phyloP scores from a whole-genome alignment of 1,140 invertebrate genomes.

The Rhynchophorus ferrugineus region DNA sequence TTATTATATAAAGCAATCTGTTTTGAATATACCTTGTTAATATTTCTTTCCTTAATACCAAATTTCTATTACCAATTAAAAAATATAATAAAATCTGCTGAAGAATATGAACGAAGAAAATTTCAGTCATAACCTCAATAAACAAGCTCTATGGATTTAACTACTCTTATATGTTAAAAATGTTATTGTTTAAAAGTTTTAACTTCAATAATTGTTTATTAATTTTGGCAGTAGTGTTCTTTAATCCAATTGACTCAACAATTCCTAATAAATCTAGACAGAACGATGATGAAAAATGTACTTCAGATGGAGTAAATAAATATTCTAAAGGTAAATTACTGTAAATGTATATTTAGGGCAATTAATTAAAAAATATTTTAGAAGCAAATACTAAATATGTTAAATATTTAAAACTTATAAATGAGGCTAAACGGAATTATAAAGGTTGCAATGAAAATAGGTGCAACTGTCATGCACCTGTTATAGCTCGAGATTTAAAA shows the following conservation, averaged over 20 bases:
- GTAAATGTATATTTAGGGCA: background rate
- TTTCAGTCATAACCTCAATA: background rate
- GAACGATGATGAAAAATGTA: background rate
- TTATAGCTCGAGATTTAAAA: constrained; percentile 62
- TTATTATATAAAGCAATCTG: no score
- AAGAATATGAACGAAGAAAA: background rate
- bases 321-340: background rate
- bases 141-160: background rate
- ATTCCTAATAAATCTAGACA: background rate
- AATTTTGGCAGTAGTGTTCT: background rate
- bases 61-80: no score
- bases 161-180: background rate
- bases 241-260: background rate
- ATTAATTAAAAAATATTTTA: constrained; percentile 11
- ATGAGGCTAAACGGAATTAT: constrained; percentile 40
- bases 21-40: no score
- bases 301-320: background rate
- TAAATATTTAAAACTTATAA: constrained; percentile 40
- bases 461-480: constrained; percentile 54
- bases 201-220: background rate
- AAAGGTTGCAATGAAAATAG: constrained; percentile 43
- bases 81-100: no score
- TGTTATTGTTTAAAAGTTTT: background rate
- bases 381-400: constrained; percentile 27
- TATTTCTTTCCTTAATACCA: no score